phyloP scores from a whole-genome alignment of 2,797 vertebrate species.

The Clarias fuscus region DNA sequence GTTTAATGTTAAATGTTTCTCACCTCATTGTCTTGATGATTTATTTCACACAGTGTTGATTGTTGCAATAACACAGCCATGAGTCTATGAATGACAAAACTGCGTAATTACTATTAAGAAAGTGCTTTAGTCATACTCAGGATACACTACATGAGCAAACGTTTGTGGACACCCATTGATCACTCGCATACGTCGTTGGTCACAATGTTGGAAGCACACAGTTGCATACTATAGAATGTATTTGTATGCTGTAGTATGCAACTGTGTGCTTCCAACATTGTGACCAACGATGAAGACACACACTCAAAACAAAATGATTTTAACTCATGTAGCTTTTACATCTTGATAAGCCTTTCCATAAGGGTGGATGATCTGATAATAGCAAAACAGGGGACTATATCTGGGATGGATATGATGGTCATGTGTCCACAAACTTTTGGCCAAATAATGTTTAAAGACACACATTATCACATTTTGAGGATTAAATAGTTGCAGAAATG shows the following conservation, averaged over 20 bases:
- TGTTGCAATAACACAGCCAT: slow-evolving; percentile 83
- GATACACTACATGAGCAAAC: background rate
- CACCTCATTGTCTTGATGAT: slow-evolving; percentile 89
- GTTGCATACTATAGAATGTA: background rate
- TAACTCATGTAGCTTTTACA: too few species aligned
- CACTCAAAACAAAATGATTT: too few species aligned
- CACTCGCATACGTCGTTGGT: background rate
- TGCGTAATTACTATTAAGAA: background rate
- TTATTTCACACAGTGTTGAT: slow-evolving; percentile 82
- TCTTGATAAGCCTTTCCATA: background rate
- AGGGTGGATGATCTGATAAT: background rate
- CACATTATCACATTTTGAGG: background rate
- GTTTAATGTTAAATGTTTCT: slow-evolving; percentile 48
- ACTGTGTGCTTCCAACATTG: too few species aligned
- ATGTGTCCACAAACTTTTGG: background rate
- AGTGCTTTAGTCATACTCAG: background rate
- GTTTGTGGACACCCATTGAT: background rate
- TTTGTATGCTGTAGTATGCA: background rate
- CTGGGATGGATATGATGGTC: background rate
- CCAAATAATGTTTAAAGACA: background rate
- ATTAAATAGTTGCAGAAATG: background rate
- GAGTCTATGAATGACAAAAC: slow-evolving; percentile 65
- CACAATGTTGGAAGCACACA: background rate
- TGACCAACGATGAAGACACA: too few species aligned
- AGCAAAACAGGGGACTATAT: background rate